A percentile compares a stretch with the other conserved stretches of the same genome.
These are phyloP conservation scores for Pteronotus mesoamericanus DNA, from an alignment of 2,797 vertebrate genomes.

Conservation along the genomic window DNA sequence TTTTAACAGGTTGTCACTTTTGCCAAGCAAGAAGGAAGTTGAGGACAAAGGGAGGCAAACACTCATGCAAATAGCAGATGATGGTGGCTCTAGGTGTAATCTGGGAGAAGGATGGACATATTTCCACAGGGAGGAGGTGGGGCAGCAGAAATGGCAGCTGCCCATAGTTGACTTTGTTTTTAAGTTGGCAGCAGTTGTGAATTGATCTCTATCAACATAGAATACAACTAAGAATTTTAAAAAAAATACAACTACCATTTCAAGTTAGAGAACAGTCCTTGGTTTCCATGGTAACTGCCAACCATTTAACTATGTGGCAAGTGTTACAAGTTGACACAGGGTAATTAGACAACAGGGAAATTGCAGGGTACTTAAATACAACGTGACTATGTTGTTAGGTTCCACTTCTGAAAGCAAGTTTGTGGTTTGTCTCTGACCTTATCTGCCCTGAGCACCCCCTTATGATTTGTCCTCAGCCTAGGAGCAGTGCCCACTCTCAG, in stretches of 20 bases:
- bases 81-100: not conserved
- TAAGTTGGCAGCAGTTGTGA: not conserved
- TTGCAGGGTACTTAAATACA: constrained; percentile 54
- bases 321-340: constrained; percentile 39
- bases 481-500: not conserved
- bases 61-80: not conserved
- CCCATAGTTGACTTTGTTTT: not conserved
- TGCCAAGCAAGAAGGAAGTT: not conserved
- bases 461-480: not conserved
- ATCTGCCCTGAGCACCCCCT: not conserved
- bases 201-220: not conserved
- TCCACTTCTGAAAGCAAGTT: not conserved
- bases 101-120: not conserved
- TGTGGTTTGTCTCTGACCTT: not conserved
- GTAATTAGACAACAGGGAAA: constrained; percentile 70
- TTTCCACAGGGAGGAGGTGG: not conserved
- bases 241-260: not conserved
- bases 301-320: constrained; percentile 16
- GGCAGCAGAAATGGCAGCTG: not conserved
- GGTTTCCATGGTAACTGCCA: constrained; percentile 64
- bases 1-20: not conserved
- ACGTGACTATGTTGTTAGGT: not conserved
- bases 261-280: constrained; percentile 42
- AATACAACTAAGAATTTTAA: not conserved
- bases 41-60: not conserved